phyloP scores from a whole-genome alignment of 2,888 invertebrate species.

The Phaedon cochleariae region DNA sequence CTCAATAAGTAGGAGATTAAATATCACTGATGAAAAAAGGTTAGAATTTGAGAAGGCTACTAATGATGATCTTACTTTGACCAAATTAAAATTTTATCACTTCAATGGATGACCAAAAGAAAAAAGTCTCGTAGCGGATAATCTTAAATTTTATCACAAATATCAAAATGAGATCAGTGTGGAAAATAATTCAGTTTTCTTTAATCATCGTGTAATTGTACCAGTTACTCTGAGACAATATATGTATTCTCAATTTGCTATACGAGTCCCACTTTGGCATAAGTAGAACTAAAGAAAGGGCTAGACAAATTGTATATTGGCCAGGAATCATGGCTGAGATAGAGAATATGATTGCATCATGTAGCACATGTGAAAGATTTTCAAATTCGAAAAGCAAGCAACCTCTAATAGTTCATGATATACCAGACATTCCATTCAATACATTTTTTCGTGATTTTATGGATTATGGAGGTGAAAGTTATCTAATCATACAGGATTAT shows the following conservation, averaged over 20 bases:
- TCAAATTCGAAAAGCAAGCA: conserved; percentile 23
- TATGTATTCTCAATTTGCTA: neutral
- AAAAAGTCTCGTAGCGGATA: neutral
- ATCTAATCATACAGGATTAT: conserved; percentile 5
- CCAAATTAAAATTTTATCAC: neutral
- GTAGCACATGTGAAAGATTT: conserved; percentile 3
- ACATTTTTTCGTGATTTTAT: neutral
- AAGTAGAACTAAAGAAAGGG: neutral
- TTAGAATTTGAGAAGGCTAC: neutral
- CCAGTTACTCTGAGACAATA: neutral
- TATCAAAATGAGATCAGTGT: neutral
- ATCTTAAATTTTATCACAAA: conserved; percentile 1
- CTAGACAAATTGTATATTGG: neutral
- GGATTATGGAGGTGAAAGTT: conserved; percentile 8
- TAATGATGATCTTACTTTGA: neutral
- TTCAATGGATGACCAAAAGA: neutral
- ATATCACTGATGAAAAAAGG: too few relatives aligned
- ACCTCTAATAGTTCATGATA: conserved; percentile 16
- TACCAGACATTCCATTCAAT: conserved; percentile 2
- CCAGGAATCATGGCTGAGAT: too few relatives aligned
- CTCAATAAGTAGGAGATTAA: neutral
- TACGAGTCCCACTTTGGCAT: conserved; percentile 10
- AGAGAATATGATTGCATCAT: neutral
- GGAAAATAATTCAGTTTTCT: neutral
- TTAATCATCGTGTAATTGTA: neutral